Evolutionary conservation across 2,888 invertebrate species (phyloP).

Genomic region (Athalia cordata): DNA sequence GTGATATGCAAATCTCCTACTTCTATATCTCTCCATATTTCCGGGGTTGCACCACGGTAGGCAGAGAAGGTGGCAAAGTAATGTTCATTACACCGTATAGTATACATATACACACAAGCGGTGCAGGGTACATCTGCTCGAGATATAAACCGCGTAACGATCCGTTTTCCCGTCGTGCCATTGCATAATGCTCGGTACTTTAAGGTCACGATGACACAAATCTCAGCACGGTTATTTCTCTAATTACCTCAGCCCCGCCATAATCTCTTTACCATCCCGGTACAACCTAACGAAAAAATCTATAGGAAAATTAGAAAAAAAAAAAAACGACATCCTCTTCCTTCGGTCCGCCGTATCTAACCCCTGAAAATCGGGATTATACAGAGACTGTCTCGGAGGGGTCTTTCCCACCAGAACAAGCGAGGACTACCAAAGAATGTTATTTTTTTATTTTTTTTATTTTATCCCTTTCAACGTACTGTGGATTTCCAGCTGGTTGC

Average conservation of each 20-base stretch:
- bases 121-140: constrained; percentile 36
- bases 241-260: constrained; percentile 7
- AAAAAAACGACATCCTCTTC: too few species aligned
- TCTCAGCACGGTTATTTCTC: constrained; percentile 24
- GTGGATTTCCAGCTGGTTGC: too few species aligned
- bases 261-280: neutral
- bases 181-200: constrained; percentile 33
- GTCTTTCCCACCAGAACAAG: too few species aligned
- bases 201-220: constrained; percentile 31
- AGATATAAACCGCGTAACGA: constrained; percentile 42
- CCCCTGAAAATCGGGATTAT: too few species aligned
- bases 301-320: too few species aligned
- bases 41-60: neutral
- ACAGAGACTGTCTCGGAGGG: too few species aligned
- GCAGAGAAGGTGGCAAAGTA: neutral
- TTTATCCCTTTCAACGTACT: too few species aligned
- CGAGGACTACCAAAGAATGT: too few species aligned
- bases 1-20: constrained; percentile 26
- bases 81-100: constrained; percentile 31
- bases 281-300: too few species aligned
- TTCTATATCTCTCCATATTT: constrained; percentile 9
- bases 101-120: too few species aligned
- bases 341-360: too few species aligned
- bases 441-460: too few species aligned
- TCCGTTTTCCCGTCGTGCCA: constrained; percentile 34